phyloP scores from a whole-genome alignment of 2,113 vertebrate genomes.

The Menidia beryllina region DNA sequence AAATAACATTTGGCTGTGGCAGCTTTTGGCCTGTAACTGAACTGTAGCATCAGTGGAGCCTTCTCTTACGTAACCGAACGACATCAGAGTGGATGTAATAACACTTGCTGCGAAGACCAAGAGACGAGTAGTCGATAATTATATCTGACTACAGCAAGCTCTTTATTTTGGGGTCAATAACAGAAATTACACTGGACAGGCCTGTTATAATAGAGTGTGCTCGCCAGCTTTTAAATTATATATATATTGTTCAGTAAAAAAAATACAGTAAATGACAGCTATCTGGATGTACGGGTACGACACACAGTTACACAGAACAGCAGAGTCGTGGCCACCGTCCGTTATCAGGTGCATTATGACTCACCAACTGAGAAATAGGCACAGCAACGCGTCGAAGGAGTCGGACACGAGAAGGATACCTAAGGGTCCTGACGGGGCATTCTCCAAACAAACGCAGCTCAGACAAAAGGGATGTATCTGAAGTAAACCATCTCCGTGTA shows the following conservation, averaged over 20 bases:
- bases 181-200: neutral
- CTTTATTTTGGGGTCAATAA: neutral
- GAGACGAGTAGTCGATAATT: neutral
- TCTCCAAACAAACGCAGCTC: neutral
- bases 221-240: neutral
- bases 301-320: neutral
- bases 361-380: conserved; percentile 71
- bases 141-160: neutral
- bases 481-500: neutral
- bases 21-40: conserved; percentile 23
- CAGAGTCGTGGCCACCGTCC: conserved; percentile 24
- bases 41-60: conserved; percentile 26
- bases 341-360: conserved; percentile 71
- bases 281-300: neutral
- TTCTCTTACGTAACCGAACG: conserved; percentile 53
- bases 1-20: conserved; percentile 26
- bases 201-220: neutral
- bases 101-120: neutral
- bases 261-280: neutral
- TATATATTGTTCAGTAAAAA: neutral
- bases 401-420: neutral
- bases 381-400: conserved; percentile 9
- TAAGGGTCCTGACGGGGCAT: neutral
- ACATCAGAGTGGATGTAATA: conserved; percentile 6
- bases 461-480: neutral